A percentile compares a stretch with the other conserved stretches of the same genome.
phyloP scores from a whole-genome alignment of 2,797 vertebrate species.

The Amphiprion clarkii region DNA sequence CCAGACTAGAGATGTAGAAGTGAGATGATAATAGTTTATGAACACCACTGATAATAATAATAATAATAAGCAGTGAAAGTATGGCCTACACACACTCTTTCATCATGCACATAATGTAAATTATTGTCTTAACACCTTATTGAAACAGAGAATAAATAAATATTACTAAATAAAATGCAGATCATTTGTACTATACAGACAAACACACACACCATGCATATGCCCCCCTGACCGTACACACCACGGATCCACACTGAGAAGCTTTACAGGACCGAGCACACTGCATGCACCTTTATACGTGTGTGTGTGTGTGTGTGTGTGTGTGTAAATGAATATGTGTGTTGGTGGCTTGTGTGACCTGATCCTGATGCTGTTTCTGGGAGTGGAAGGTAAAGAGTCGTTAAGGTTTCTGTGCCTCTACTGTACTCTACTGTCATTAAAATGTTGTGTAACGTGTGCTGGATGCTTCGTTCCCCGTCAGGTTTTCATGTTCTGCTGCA shows the following conservation, averaged over 20 bases:
- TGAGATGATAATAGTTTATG: not conserved
- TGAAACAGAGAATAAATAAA: not conserved
- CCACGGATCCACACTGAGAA: slow-evolving; percentile 33
- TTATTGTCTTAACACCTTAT: not conserved
- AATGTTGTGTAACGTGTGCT: too few species aligned
- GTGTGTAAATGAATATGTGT: not conserved
- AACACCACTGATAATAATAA: not conserved
- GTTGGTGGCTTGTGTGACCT: not conserved
- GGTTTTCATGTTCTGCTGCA: too few species aligned
- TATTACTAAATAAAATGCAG: not conserved
- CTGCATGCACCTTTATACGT: slow-evolving; percentile 49
- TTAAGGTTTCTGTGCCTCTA: too few species aligned
- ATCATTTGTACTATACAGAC: not conserved
- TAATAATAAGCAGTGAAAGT: not conserved
- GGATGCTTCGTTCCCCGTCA: too few species aligned
- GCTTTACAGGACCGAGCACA: slow-evolving; percentile 50
- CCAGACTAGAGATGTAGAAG: not conserved
- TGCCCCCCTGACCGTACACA: slow-evolving; percentile 23
- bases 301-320: slow-evolving; percentile 10
- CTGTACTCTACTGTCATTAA: too few species aligned
- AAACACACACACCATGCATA: slow-evolving; percentile 31
- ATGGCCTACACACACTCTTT: not conserved
- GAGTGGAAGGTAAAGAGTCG: not conserved
- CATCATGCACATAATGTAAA: not conserved
- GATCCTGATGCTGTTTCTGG: not conserved